Evolutionary conservation across 1,140 invertebrate genomes (phyloP).

Genomic region (Hetaerina americana): DNA sequence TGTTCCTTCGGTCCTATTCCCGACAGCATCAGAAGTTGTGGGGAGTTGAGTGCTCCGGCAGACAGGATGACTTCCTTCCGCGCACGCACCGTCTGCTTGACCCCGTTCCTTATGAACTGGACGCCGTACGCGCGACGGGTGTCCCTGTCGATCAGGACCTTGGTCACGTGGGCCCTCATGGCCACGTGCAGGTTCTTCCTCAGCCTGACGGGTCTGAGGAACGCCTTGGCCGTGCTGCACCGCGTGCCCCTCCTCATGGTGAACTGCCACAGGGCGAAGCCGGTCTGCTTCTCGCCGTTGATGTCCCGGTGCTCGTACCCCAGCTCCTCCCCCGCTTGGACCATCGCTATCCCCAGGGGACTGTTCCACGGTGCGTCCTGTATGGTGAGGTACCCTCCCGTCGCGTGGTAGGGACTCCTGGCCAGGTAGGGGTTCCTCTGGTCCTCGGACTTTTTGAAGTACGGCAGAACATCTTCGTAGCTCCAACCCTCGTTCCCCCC

Average conservation of each 20-base stretch:
- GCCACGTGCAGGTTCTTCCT: constrained; percentile 60
- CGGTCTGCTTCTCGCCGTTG: constrained; percentile 67
- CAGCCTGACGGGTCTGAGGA: constrained; percentile 57
- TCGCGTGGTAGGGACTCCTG: constrained; percentile 49
- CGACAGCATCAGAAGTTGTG: constrained; percentile 73
- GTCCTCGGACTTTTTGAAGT: constrained; percentile 77
- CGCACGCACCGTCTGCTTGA: constrained; percentile 48
- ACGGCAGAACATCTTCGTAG: constrained; percentile 72
- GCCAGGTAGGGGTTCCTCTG: constrained; percentile 70
- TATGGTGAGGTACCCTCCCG: constrained; percentile 65
- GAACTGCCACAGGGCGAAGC: constrained; percentile 66
- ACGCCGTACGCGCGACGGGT: constrained; percentile 60
- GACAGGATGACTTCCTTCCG: constrained; percentile 65
- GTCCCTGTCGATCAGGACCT: constrained; percentile 54
- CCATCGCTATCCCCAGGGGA: constrained; percentile 61
- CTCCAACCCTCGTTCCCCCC: constrained; percentile 83
- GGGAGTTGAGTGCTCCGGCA: constrained; percentile 61
- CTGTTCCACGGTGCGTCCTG: constrained; percentile 69
- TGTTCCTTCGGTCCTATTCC: constrained; percentile 64
- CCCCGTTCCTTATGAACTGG: constrained; percentile 56
- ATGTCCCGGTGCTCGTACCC: constrained; percentile 69
- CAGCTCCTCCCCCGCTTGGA: constrained; percentile 82
- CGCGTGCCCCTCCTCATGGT: constrained; percentile 65
- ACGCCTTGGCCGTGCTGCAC: constrained; percentile 67
- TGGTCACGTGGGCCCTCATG: constrained; percentile 60